Base-by-base conservation (phyloP, 2,113 vertebrate species). In the Echinops telfairi region DNA sequence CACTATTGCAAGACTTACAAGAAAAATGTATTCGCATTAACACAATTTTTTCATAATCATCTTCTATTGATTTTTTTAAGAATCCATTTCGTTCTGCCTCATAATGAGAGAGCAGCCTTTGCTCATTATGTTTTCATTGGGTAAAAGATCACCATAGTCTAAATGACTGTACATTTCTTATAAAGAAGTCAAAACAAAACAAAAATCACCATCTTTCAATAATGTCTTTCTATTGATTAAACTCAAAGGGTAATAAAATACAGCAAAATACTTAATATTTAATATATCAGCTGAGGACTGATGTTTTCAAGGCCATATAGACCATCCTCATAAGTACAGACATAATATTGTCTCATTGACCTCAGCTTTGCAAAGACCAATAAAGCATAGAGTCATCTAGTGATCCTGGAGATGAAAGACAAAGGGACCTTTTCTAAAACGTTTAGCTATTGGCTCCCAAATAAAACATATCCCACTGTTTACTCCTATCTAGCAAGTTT, bases 51-150 rank as follows among this genome's bases (percentile, higher is more conserved):
- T 97, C 96, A 95, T 97, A 96, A 97, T 97, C 95, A 97, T 96
- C 90, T 96, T 97, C 90, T 96, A 98, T 97, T 97, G 98, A 97
- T 97, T 97, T 96, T 95, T 97, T 60, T 94, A 96, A 97, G 95
- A 96, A 93, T 38, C 77, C 94, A 97, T 97, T 98, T 98, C 97
- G 93, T 92, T 97, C 89, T 92, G 93, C 92, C 95, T 97, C 96
- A 95, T 97, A 97, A 97, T 85, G 92, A 91, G 95, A 97, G 27
- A 94, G 94, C 75, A 96, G 88, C 88, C 64, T 96, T 97, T 94
- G 94, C 96, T 98, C 97, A 97, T 97, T 98, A 97, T 94, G 91
- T 97, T 98, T 98, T 97, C 97, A 98, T 92, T 88, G 97, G 95
- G 97, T 97, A 94, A 97, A 98, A 93, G 83, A 95, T 88, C 96